These are phyloP conservation scores for Selenia dentaria DNA, from an alignment of 2,888 invertebrate species.

Conservation along the genomic window DNA sequence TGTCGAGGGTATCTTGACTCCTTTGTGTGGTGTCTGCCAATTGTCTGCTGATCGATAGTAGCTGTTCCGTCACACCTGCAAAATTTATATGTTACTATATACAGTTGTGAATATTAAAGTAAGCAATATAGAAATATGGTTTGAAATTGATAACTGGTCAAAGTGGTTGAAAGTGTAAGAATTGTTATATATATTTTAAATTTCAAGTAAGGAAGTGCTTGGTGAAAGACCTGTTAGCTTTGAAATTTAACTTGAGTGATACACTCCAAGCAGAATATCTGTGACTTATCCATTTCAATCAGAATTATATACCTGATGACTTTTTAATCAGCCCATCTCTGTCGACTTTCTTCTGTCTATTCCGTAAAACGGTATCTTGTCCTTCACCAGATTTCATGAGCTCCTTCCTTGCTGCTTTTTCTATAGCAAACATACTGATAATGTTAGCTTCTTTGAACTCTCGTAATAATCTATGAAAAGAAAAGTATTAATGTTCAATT, in stretches of 20 bases:
- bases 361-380: slow-evolving; percentile 81
- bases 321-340: slow-evolving; percentile 87
- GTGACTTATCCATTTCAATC: too few relatives aligned
- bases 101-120: too few relatives aligned
- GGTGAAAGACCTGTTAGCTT: too few relatives aligned
- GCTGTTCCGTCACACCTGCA: slow-evolving; percentile 91
- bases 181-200: too few relatives aligned
- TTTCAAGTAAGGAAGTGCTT: too few relatives aligned
- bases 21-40: slow-evolving; percentile 94
- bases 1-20: slow-evolving; percentile 94
- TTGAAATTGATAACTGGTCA: too few relatives aligned
- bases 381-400: slow-evolving; percentile 81
- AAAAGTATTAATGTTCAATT: not conserved
- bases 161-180: too few relatives aligned
- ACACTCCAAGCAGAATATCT: too few relatives aligned
- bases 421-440: slow-evolving; percentile 90
- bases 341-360: slow-evolving; percentile 87
- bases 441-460: slow-evolving; percentile 93
- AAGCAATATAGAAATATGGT: too few relatives aligned
- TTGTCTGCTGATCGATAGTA: slow-evolving; percentile 93
- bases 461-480: slow-evolving; percentile 84
- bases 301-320: slow-evolving; percentile 83
- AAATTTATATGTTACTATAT: too few relatives aligned
- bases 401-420: slow-evolving; percentile 90
- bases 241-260: too few relatives aligned